These are phyloP conservation scores for Oreochromis aureus DNA, from an alignment of 2,113 vertebrate species.

Conservation along the genomic window DNA sequence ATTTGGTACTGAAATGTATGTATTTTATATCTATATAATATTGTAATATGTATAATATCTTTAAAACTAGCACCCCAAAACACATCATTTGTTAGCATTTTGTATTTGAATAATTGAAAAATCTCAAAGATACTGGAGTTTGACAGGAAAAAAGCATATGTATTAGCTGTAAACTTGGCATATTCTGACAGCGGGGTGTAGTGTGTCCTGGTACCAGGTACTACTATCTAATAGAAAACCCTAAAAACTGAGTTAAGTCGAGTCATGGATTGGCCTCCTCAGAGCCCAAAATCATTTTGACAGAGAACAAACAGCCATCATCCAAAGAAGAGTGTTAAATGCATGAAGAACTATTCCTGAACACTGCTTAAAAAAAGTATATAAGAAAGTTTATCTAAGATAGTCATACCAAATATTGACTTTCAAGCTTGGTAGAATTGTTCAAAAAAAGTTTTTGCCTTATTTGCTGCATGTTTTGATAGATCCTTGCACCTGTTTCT, in stretches of 20 bases:
- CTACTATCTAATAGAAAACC: background rate
- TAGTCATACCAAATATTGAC: background rate
- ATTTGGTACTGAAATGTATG: background rate
- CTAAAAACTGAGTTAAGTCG: background rate
- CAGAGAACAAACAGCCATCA: background rate
- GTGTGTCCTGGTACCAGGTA: background rate
- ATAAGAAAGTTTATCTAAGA: background rate
- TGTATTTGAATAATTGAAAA: background rate
- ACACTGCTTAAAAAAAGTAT: background rate
- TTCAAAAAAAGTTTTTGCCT: background rate
- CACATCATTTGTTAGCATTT: background rate
- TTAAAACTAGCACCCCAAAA: background rate
- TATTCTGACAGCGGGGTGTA: background rate
- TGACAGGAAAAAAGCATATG: background rate
- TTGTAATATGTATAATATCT: background rate
- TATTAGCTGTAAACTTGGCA: background rate
- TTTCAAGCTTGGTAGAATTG: background rate
- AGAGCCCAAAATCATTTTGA: background rate
- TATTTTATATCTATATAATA: background rate
- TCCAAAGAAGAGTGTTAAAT: background rate
- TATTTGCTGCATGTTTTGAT: background rate
- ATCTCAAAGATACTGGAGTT: background rate
- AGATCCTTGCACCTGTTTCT: background rate
- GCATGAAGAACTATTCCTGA: background rate
- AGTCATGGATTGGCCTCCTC: background rate